Evolutionary conservation across 2,888 invertebrate genomes (phyloP).

Genomic region (Gasteruption jaculator): DNA sequence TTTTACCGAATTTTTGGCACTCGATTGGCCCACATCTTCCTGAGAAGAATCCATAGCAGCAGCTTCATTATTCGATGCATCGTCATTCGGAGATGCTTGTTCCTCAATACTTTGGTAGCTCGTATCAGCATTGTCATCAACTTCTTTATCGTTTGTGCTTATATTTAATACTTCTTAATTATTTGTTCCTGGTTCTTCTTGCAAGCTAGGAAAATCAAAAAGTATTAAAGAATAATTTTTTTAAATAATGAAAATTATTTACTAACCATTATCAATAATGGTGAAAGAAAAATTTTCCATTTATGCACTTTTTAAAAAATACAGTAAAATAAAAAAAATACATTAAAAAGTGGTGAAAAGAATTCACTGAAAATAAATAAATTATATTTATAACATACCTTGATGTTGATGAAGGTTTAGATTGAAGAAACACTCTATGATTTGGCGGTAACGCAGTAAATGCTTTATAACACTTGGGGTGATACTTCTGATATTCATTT

Average conservation of each 20-base stretch:
- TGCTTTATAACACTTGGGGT: conserved; percentile 15
- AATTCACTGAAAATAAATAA: conserved; percentile 12
- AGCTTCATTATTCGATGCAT: conserved; percentile 2
- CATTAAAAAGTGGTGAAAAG: conserved; percentile 7
- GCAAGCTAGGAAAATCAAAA: conserved; percentile 7
- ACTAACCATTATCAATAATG: no score
- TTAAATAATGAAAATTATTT: no score
- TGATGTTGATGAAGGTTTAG: conserved; percentile 14
- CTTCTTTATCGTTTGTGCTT: conserved; percentile 5
- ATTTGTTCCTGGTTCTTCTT: conserved; percentile 4
- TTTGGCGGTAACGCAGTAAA: conserved; percentile 17
- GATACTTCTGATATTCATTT: conserved; percentile 14
- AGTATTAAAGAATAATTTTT: no score
- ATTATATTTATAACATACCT: conserved; percentile 9
- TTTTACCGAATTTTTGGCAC: no score
- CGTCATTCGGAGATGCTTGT: neutral
- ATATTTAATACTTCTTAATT: conserved; percentile 1
- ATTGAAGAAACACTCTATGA: conserved; percentile 10
- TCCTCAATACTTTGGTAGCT: conserved; percentile 2
- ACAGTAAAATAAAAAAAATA: conserved; percentile 5
- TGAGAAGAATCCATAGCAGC: conserved; percentile 3
- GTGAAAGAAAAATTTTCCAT: no score
- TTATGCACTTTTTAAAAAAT: no score
- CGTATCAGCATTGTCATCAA: neutral
- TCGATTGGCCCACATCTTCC: conserved; percentile 7